phyloP scores from a whole-genome alignment of 2,888 invertebrate species.

The Bellardia bayeri region DNA sequence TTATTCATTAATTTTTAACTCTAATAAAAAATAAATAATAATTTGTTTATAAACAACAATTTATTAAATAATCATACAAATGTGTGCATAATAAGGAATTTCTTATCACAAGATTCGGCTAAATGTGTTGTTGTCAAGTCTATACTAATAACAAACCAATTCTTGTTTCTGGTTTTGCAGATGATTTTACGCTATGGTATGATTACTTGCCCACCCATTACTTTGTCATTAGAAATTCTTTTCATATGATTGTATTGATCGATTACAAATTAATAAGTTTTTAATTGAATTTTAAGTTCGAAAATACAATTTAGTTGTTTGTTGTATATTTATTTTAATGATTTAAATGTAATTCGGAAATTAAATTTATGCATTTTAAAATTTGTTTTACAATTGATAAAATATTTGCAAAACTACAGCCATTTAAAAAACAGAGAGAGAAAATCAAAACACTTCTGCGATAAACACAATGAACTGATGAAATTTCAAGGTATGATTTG shows the following conservation, averaged over 20 bases:
- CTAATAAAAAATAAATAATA: background rate
- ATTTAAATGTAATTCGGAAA: background rate
- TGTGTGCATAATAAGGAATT: conserved; percentile 12
- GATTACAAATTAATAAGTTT: conserved; percentile 41
- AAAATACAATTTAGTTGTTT: conserved; percentile 14
- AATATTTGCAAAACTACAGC: background rate
- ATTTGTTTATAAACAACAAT: background rate
- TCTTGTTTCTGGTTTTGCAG: background rate
- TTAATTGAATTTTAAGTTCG: conserved; percentile 45
- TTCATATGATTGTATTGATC: conserved; percentile 40
- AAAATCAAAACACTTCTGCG: conserved; percentile 11
- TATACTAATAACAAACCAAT: background rate
- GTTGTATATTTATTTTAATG: background rate
- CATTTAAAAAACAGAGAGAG: background rate
- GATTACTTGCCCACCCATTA: conserved; percentile 3
- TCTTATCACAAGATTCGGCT: conserved; percentile 2
- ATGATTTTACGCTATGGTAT: conserved; percentile 12
- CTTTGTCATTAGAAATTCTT: background rate
- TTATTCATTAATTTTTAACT: background rate
- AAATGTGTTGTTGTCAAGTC: background rate
- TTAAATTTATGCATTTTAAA: conserved; percentile 6
- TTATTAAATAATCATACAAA: background rate
- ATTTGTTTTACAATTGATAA: conserved; percentile 21
- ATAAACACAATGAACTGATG: conserved; percentile 51
- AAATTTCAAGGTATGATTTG: conserved; percentile 56